Percentiles rank a stretch among this genome's conserved stretches.
These are phyloP conservation scores for Eudemis profundana DNA, from an alignment of 2,888 invertebrate species.

Conservation along the genomic window DNA sequence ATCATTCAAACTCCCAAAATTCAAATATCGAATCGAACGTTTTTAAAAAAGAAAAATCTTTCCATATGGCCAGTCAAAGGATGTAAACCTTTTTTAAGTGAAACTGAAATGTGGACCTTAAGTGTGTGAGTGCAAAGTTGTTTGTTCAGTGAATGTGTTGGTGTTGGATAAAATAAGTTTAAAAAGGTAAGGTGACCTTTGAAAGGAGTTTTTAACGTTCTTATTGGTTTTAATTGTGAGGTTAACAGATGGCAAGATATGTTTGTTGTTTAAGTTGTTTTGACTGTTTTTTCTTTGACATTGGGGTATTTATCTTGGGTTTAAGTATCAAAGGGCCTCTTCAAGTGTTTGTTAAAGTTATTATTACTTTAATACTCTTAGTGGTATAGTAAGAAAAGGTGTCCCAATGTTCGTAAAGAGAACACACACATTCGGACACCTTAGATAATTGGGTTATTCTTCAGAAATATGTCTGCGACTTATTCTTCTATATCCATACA, in stretches of 20 bases:
- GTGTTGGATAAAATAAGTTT: slow-evolving; percentile 55
- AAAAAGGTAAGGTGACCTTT: slow-evolving; percentile 58
- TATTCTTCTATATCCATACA: no score
- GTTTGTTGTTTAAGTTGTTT: slow-evolving; percentile 4
- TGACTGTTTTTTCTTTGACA: neutral
- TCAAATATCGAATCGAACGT: slow-evolving; percentile 36
- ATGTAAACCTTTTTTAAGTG: slow-evolving; percentile 63
- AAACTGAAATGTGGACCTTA: slow-evolving; percentile 35
- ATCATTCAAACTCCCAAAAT: slow-evolving; percentile 51
- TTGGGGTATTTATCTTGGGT: neutral
- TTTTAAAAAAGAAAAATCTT: slow-evolving; percentile 47
- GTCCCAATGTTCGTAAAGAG: no score
- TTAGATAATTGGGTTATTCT: no score
- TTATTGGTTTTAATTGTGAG: slow-evolving; percentile 24
- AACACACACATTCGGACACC: no score
- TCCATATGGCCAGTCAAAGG: slow-evolving; percentile 66
- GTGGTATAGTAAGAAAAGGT: no score
- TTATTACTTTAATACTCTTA: no score
- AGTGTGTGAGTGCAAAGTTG: slow-evolving; percentile 30
- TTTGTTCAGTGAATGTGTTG: slow-evolving; percentile 61
- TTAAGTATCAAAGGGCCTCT: neutral
- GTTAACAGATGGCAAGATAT: slow-evolving; percentile 4
- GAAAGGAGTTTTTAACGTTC: slow-evolving; percentile 4
- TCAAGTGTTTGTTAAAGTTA: neutral
- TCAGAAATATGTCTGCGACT: no score